Base-by-base conservation (phyloP, 2,113 vertebrate species). In the Puntigrus tetrazona region DNA sequence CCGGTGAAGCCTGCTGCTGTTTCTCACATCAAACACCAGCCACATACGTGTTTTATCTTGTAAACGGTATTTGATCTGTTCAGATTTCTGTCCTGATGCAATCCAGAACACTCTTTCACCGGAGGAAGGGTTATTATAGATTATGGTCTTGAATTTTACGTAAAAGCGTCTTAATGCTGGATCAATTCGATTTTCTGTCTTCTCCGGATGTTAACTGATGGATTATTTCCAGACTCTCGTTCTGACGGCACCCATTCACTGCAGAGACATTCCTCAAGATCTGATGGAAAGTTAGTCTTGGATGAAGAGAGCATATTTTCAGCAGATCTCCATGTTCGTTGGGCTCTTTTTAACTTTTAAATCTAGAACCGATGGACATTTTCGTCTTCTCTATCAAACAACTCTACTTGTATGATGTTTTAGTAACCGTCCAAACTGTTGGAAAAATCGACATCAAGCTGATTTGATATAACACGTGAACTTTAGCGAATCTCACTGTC, bases 391-490 rank as follows among this genome's bases (percentile, higher is more conserved):
- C 20, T 20, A 67, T 67, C 7, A 67, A 20, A 31, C 65, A 22
- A 1, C 29, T 4, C 63, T 67, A 22, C 6, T 31, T 18, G 14
- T 31, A 65, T 31, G 5, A 63, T 16, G 10, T 25, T 13, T 25
- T 27, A 25, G 29, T 65, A 34, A 8, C 6, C 3, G 31, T 31
- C 61, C 6, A 3, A 65, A 65, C 13, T 29, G 27, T 29, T 16
- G 5, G 27, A 29, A 67, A 31, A 20, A 65, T n/a, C n/a, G n/a
- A n/a, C n/a, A n/a, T n/a, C n/a, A n/a, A n/a, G n/a, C n/a, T n/a
- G n/a, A n/a, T n/a, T n/a, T n/a, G n/a, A n/a, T n/a, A n/a, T 79
- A 79, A 79, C 7, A 0, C 36, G 20, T 78, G 75, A 61, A 41
- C 10, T 20, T 41, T 13, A 77, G 25, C 20, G n/a, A 79, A 11